Evolutionary conservation across 2,888 invertebrate genomes (phyloP), one percentile per base, ranked within the genome.

Genomic region (Ethmia dodecea): DNA sequence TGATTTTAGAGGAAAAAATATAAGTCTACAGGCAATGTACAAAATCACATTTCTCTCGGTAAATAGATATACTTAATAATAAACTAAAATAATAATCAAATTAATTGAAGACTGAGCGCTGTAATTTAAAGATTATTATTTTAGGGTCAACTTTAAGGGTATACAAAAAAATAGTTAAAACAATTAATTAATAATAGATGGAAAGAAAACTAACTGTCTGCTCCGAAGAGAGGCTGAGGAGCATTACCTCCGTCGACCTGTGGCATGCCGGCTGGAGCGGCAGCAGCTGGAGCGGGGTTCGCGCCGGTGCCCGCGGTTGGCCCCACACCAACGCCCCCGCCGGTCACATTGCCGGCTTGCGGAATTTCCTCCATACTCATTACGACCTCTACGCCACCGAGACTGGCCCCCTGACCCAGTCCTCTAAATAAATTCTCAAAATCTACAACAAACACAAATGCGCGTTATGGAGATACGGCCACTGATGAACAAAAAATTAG

Each of bases 321-420:
- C 1, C 14, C 14, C 22, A 15, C 25, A 31, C 14, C 37, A 24
- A 25, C n/a, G 18, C 30, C 26, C 10, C 38, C 15, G 4, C 11
- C 31, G 1, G 35, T 30, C 18, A 12, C 12, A 27, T 28, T 15
- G 35, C 37, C 47, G 10, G 52, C 37, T 8, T 55, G 57, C 5
- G 66, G 56, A n/a, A 75, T 55, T 40, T 77, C 75, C 34, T 76
- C 78, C 74, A 76, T 70, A 33, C 71, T 75, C 73, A 77, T 74
- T 22, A 78, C 65, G 2, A 78, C 70, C 41, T 77, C 78, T 3
- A 77, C 66, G 4, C 66, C 68, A 13, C 65, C 60, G 14, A 71
- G 45, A 14, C 46, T 43, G 13, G 52, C 62, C 6, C 51, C 44
- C 38, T 67, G 71, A 36, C 60, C 60, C 48, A 74, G 43, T 12